phyloP scores from a whole-genome alignment of 2,888 invertebrate species.

The Hemicrepidius hirtus region DNA sequence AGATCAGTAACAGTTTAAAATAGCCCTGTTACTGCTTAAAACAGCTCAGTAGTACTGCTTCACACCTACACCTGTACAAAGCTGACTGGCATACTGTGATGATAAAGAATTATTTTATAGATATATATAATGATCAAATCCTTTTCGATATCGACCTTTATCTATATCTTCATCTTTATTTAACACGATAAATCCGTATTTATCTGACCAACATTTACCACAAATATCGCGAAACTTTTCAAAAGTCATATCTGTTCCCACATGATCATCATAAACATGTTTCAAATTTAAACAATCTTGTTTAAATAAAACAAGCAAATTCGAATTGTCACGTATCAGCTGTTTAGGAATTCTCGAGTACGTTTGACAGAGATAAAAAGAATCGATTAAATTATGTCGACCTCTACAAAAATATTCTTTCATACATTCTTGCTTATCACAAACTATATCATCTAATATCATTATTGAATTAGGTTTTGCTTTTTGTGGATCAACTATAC shows the following conservation, averaged over 20 bases:
- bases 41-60: no score
- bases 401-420: conserved; percentile 54
- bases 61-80: no score
- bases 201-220: conserved; percentile 61
- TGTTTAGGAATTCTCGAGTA: conserved; percentile 56
- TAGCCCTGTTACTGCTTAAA: no score
- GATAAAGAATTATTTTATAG: not conserved
- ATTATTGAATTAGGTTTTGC: conserved; percentile 62
- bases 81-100: no score
- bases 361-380: conserved; percentile 65
- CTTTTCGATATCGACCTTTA: conserved; percentile 62
- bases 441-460: no score
- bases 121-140: conserved; percentile 57
- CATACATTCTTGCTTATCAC: conserved; percentile 58
- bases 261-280: conserved; percentile 60
- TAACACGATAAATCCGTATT: conserved; percentile 61
- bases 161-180: conserved; percentile 58
- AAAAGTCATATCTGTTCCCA: conserved; percentile 58
- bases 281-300: conserved; percentile 60
- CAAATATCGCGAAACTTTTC: conserved; percentile 62
- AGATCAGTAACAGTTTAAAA: not conserved
- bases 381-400: conserved; percentile 63
- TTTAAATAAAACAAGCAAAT: conserved; percentile 61
- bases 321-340: conserved; percentile 6
- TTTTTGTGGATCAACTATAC: conserved; percentile 53